These are phyloP conservation scores for Parelbella ahira DNA, from an alignment of 2,888 invertebrate species.

Conservation along the genomic window DNA sequence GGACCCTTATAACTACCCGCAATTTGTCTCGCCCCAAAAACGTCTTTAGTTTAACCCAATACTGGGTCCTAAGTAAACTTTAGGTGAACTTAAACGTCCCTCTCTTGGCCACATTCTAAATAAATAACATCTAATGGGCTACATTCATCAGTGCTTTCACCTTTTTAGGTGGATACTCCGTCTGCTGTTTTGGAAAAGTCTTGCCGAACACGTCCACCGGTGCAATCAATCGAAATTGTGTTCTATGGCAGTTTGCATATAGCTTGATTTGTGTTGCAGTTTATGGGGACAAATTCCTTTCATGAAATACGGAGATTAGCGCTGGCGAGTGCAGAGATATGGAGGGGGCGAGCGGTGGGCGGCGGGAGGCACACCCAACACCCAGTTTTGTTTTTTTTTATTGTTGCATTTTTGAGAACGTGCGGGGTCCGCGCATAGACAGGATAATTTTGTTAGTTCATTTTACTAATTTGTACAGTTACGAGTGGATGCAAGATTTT, in stretches of 20 bases:
- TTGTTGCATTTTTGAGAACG: constrained; percentile 71
- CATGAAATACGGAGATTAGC: constrained; percentile 68
- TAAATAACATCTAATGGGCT: constrained; percentile 81
- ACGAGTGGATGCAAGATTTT: too few relatives aligned
- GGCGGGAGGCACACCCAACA: constrained; percentile 55
- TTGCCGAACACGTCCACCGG: constrained; percentile 45
- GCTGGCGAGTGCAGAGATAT: constrained; percentile 75
- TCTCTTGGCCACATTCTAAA: constrained; percentile 79
- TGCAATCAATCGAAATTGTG: constrained; percentile 32
- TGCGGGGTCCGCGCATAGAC: constrained; percentile 56
- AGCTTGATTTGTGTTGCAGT: constrained; percentile 34
- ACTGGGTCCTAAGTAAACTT: constrained; percentile 78
- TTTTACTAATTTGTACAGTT: constrained; percentile 1
- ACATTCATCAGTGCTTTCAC: constrained; percentile 81
- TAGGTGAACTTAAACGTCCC: constrained; percentile 77
- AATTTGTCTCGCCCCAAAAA: constrained; percentile 70
- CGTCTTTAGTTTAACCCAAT: constrained; percentile 76
- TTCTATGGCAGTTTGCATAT: constrained; percentile 32
- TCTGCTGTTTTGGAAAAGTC: constrained; percentile 63
- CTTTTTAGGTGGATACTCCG: constrained; percentile 77
- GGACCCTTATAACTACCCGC: constrained; percentile 69
- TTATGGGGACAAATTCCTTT: constrained; percentile 58
- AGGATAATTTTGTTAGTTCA: constrained; percentile 34
- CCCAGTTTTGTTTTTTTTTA: constrained; percentile 61
- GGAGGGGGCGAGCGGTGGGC: constrained; percentile 56